phyloP scores from a whole-genome alignment of 2,797 vertebrate species.

The Amblyraja radiata region DNA sequence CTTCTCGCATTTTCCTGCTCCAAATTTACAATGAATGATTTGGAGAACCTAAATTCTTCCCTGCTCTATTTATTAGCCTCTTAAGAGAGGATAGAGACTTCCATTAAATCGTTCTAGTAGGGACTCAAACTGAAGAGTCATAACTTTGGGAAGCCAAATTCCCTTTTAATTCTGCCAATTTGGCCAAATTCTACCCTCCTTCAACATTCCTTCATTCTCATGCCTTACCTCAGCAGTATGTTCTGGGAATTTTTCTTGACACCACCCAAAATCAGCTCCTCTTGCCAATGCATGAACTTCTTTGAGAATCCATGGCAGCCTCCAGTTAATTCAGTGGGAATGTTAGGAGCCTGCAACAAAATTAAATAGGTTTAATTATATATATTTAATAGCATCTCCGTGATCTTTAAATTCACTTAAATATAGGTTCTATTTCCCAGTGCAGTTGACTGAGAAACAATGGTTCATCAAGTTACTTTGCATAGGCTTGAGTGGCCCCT shows the following conservation, averaged over 20 bases:
- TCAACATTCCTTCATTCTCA: neutral
- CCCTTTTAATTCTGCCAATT: neutral
- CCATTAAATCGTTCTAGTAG: neutral
- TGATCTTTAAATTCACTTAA: neutral
- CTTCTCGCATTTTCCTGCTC: neutral
- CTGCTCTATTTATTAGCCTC: neutral
- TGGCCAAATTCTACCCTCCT: neutral
- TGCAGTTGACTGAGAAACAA: neutral
- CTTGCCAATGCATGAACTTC: constrained; percentile 99
- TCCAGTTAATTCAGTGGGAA: constrained; percentile 71
- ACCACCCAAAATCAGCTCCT: constrained; percentile 90
- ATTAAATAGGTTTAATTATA: neutral
- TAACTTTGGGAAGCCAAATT: neutral
- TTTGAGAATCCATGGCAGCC: constrained; percentile 94
- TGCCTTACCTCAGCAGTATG: constrained; percentile 75
- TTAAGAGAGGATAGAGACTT: neutral
- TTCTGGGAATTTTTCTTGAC: constrained; percentile 73
- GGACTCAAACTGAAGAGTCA: neutral
- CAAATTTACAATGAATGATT: neutral
- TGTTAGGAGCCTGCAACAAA: constrained; percentile 66
- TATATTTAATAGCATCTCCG: neutral
- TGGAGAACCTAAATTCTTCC: neutral
- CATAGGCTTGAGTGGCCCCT: neutral
- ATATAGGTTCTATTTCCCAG: neutral
- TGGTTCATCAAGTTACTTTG: neutral